These are phyloP conservation scores for Pseudanteris insignis DNA, from an alignment of 2,888 invertebrate genomes.

Conservation along the genomic window DNA sequence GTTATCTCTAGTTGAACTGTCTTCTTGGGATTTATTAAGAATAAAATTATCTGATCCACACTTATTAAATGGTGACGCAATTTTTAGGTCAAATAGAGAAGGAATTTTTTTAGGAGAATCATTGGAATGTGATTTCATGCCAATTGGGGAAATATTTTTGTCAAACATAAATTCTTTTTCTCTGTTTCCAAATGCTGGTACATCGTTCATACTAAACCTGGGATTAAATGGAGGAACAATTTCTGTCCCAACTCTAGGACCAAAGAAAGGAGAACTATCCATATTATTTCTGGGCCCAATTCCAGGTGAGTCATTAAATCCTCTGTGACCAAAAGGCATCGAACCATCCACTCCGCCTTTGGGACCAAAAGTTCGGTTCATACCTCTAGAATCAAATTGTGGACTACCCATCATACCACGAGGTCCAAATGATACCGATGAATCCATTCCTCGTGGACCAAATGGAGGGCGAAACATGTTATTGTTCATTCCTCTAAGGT, in stretches of 20 bases:
- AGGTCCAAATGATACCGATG: constrained; percentile 23
- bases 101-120: constrained; percentile 41
- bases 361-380: constrained; percentile 25
- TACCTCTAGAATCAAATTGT: constrained; percentile 33
- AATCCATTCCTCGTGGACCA: constrained; percentile 20
- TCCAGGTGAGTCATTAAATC: not conserved
- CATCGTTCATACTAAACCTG: constrained; percentile 18
- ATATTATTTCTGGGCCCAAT: not conserved
- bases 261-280: constrained; percentile 4
- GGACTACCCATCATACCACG: constrained; percentile 22
- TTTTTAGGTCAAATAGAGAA: constrained; percentile 48
- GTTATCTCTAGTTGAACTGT: constrained; percentile 1
- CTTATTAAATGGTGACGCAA: constrained; percentile 40
- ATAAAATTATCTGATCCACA: not conserved
- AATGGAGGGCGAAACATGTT: constrained; percentile 9
- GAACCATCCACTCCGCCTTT: constrained; percentile 12
- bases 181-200: not conserved
- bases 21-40: not conserved
- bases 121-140: too few species aligned
- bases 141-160: too few species aligned
- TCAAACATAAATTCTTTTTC: too few species aligned
- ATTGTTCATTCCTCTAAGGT: constrained; percentile 25
- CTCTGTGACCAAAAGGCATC: constrained; percentile 17
- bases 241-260: not conserved
- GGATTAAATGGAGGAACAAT: constrained; percentile 10